Percentiles rank a stretch among this genome's conserved stretches.
These are phyloP conservation scores for Cenopis cana DNA, from an alignment of 2,888 invertebrate species.

Conservation along the genomic window DNA sequence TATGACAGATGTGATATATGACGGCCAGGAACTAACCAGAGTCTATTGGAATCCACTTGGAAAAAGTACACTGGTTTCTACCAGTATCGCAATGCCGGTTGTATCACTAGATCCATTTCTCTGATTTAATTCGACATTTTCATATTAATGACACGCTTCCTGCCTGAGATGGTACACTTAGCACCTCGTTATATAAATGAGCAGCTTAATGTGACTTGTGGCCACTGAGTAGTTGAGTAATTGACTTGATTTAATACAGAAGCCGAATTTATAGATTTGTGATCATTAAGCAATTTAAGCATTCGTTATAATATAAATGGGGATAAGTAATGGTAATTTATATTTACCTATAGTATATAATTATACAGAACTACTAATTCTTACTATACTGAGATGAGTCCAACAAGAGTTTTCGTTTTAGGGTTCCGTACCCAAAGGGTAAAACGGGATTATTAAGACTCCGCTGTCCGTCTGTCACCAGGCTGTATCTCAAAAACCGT, in stretches of 20 bases:
- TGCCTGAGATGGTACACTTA: slow-evolving; percentile 38
- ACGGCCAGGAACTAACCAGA: slow-evolving; percentile 29
- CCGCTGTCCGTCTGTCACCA: no score
- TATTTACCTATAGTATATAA: not conserved
- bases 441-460: no score
- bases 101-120: slow-evolving; percentile 39
- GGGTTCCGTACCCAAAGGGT: no score
- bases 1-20: slow-evolving; percentile 17
- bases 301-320: slow-evolving; percentile 5
- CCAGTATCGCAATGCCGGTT: slow-evolving; percentile 32
- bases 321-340: not conserved
- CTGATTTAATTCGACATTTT: slow-evolving; percentile 45
- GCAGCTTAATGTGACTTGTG: slow-evolving; percentile 38
- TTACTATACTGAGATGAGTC: no score
- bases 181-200: slow-evolving; percentile 43
- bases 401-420: not conserved
- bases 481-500: no score
- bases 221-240: slow-evolving; percentile 38
- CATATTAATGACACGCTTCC: slow-evolving; percentile 42
- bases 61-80: slow-evolving; percentile 19
- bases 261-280: slow-evolving; percentile 33
- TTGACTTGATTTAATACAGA: slow-evolving; percentile 30
- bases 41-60: slow-evolving; percentile 18
- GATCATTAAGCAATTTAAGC: slow-evolving; percentile 22
- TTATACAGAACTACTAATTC: not conserved